phyloP scores from a whole-genome alignment of 1,140 invertebrate species.

The Bombus picipes region DNA sequence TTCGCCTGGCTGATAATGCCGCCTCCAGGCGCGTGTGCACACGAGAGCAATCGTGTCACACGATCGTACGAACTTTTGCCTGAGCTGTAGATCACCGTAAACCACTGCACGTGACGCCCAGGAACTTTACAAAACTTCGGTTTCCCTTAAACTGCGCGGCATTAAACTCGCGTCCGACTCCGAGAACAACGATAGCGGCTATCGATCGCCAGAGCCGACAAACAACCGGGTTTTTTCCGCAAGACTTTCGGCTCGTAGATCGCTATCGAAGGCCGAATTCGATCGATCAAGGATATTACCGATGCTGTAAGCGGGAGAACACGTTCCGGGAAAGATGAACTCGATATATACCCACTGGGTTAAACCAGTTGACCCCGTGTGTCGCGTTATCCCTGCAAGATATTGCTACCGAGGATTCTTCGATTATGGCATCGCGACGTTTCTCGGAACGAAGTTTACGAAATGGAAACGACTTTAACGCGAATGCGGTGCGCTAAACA shows the following conservation, averaged over 20 bases:
- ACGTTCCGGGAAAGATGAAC: constrained; percentile 44
- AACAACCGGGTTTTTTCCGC: constrained; percentile 11
- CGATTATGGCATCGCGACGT: neutral
- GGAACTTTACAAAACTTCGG: constrained; percentile 65
- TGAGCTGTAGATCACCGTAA: constrained; percentile 60
- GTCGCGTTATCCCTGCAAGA: neutral
- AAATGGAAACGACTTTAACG: neutral
- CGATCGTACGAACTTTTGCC: constrained; percentile 64
- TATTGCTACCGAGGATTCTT: neutral
- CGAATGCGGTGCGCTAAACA: neutral
- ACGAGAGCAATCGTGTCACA: constrained; percentile 57
- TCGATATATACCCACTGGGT: constrained; percentile 34
- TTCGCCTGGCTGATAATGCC: constrained; percentile 47
- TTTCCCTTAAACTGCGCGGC: constrained; percentile 54
- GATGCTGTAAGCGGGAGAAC: neutral
- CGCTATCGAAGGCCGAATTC: constrained; percentile 21
- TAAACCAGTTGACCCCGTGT: constrained; percentile 23
- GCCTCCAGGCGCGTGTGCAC: neutral
- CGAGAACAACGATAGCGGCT: constrained; percentile 45
- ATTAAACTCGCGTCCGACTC: constrained; percentile 47
- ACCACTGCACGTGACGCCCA: constrained; percentile 61
- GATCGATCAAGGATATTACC: neutral
- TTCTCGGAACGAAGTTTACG: neutral
- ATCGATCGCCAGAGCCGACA: constrained; percentile 35
- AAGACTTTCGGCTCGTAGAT: constrained; percentile 13